A percentile compares a stretch with the other conserved stretches of the same genome.
Evolutionary conservation across 2,888 invertebrate species (phyloP).

Genomic region (Nebria brevicollis): DNA sequence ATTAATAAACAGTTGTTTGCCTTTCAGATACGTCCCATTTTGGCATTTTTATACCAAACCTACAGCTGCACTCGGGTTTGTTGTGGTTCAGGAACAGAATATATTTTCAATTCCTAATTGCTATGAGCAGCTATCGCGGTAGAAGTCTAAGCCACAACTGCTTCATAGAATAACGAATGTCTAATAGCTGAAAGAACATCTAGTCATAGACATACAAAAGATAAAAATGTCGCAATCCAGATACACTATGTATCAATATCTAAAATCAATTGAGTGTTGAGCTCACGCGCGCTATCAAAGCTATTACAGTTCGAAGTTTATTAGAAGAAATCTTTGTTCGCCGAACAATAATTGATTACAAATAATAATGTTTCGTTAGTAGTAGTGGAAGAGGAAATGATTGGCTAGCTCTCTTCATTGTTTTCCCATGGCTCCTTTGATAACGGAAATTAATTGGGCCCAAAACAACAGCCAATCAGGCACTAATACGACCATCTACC

Average conservation of each 20-base stretch:
- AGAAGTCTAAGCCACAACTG: no score
- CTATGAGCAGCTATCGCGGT: no score
- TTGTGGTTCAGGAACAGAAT: no score
- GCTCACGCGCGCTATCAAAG: neutral
- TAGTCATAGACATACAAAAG: no score
- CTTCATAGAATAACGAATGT: no score
- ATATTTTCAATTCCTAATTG: no score
- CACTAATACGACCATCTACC: neutral
- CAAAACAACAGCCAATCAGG: neutral
- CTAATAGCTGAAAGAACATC: no score
- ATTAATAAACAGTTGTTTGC: neutral
- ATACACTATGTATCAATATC: neutral
- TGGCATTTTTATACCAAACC: neutral
- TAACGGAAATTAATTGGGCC: constrained; percentile 1
- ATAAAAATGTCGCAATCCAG: no score
- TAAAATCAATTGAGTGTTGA: neutral
- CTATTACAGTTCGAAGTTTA: neutral
- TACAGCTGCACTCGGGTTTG: no score
- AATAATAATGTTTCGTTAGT: neutral
- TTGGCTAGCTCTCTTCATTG: neutral
- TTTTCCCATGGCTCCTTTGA: neutral
- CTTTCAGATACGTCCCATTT: neutral
- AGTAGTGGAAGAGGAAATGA: neutral
- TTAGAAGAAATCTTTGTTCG: neutral
- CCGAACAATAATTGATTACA: neutral